Evolutionary conservation across 2,113 vertebrate genomes (phyloP), one percentile per base, ranked within the genome.

Genomic region (Platichthys stellatus): DNA sequence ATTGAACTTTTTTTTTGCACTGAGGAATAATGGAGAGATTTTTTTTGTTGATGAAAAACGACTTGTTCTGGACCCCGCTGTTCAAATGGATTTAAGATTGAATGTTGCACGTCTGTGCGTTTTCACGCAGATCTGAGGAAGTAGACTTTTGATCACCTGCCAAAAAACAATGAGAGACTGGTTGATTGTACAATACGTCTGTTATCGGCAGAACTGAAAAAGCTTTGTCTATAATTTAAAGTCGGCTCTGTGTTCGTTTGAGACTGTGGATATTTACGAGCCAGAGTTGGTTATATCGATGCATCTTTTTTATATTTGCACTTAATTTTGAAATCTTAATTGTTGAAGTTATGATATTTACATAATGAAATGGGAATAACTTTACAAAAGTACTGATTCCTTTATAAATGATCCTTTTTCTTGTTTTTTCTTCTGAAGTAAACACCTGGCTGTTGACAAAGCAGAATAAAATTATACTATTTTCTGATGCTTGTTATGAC

Each of bases 171-270:
- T 21, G 76, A 85, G 82, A 85, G 88, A 92, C 89, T 92, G 84
- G 43, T 83, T 93, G 91, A 93, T 93, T 93, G 91, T 93, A 92
- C 17, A 67, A 61, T 66, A 64, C 69, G 45, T 85, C 72, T 91
- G 62, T 83, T 85, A 72, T 85, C 20, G 63, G 59, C 77, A 85
- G 76, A 87, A 78, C 67, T 71, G 77, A 71, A 47, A 56, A 88
- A 77, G 75, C 82, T 79, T 83, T 79, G 78, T 76, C 58, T 84
- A 23, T 78, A 58, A 86, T 85, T 83, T 78, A 53, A 80, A 65
- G 68, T 67, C 54, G 3, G 20, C 56, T 75, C 69, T 69, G 38
- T 70, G 61, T 78, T 87, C 51, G 71, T 74, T 71, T 85, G 59
- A 74, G 72, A 80, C 68, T n/a, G 26, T 69, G 57, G 63, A 75